These are phyloP conservation scores for Trichonephila clavipes DNA, from an alignment of 1,140 invertebrate genomes.

Conservation along the genomic window DNA sequence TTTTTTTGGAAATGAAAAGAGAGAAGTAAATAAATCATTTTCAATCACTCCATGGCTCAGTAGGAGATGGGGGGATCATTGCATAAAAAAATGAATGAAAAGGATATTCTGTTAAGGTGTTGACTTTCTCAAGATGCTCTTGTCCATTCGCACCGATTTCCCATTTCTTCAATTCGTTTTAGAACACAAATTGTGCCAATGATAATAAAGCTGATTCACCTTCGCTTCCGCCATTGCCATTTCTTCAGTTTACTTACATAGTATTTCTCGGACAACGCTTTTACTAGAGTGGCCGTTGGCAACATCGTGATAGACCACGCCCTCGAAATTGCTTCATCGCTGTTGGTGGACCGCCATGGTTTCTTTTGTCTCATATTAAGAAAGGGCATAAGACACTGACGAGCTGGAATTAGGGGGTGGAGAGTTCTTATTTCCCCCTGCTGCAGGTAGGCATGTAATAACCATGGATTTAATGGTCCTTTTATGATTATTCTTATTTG, in stretches of 20 bases:
- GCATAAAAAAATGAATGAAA: slow-evolving; percentile 25
- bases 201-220: slow-evolving; percentile 33
- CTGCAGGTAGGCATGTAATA: slow-evolving; percentile 26
- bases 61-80: background rate
- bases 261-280: slow-evolving; percentile 7
- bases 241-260: slow-evolving; percentile 4
- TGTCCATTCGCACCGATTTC: background rate
- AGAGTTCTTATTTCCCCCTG: background rate
- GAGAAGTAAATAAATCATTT: background rate
- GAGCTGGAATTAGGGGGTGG: background rate
- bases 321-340: slow-evolving; percentile 64
- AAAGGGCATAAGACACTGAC: slow-evolving; percentile 16
- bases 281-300: slow-evolving; percentile 28
- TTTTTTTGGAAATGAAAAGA: background rate
- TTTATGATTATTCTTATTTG: slow-evolving; percentile 28
- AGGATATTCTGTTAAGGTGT: slow-evolving; percentile 54
- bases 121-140: slow-evolving; percentile 51
- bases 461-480: slow-evolving; percentile 13
- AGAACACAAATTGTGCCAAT: slow-evolving; percentile 53
- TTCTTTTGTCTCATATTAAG: slow-evolving; percentile 9
- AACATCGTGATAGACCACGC: slow-evolving; percentile 53
- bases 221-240: slow-evolving; percentile 42
- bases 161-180: background rate
- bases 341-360: slow-evolving; percentile 20
- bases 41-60: background rate